Base-by-base conservation (phyloP, 23 tunicate species). In the Botrylloides violaceus region DNA sequence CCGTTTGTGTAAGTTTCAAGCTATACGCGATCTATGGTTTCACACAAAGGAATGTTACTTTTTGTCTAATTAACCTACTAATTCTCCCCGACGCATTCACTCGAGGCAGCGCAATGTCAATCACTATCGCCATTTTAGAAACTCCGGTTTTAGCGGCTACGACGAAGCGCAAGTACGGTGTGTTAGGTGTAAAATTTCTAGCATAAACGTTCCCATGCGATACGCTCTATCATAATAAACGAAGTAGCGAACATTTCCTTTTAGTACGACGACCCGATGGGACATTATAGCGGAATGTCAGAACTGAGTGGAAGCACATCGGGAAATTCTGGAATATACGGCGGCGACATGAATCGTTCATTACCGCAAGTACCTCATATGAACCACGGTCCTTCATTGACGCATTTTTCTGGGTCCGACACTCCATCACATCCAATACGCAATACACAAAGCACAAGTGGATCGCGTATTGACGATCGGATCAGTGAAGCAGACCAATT, bases 251-350 rank as follows among this genome's bases (percentile, higher is more conserved):
- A 7, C 29, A 7, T 24, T 23, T 23, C 70, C 12, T 26, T 80
- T 79, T 80, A 85, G 73, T 85, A 78, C 55, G 94, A 85, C 71
- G 94, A 85, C 71, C 59, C 79, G 34, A 85, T 85, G 84, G 81
- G 76, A 24, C 94, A 85, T 61, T 85, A 80, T 62, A 78, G 81
- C 53, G 81, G 80, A 28, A 85, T 85, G 84, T 29, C 33, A 48
- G 92, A 84, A 53, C 58, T 85, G 72, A 66, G 36, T 58, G 61
- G 65, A 57, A 50, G 70, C 79, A 48, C 71, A 22, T 79, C 94
- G 81, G 94, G 76, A 3, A 48, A 73, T 5, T 71, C 64, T 36
- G 94, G 94, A 27, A 21, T 85, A 20, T 85, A 66, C 62, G 84
- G 79, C 94, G 94, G 84, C 79, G 94, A 85, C 57, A 50, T 85